Conservation (phyloP, 2,888 invertebrate genomes). For the Heteromyza rotundicornis region DNA sequence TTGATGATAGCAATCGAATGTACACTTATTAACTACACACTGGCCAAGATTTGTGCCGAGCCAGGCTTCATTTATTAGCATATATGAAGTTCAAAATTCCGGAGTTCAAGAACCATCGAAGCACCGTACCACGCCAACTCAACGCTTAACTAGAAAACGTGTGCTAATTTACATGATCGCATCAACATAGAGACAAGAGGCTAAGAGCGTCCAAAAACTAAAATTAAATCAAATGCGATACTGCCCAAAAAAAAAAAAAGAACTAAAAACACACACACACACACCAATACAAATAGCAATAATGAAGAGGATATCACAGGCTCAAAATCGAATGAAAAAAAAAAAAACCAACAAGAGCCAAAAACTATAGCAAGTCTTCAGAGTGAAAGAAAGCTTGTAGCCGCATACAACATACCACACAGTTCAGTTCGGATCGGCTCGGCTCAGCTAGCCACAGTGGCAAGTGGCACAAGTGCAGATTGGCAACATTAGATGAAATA, state of each 20-base stretch:
- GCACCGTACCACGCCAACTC: too few relatives aligned
- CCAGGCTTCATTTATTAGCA: background rate
- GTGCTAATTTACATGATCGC: slow-evolving; percentile 53
- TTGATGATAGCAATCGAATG: background rate
- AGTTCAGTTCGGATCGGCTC: background rate
- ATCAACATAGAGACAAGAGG: slow-evolving; percentile 29
- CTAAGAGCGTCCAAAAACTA: background rate
- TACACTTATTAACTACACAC: background rate
- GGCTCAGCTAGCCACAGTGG: slow-evolving; percentile 14
- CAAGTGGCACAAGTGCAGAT: slow-evolving; percentile 57
- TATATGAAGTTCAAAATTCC: background rate
- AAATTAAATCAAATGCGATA: slow-evolving; percentile 1
- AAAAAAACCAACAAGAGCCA: too few relatives aligned
- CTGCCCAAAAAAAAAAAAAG: too few relatives aligned
- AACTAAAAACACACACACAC: background rate
- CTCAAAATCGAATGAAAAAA: background rate
- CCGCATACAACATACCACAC: background rate
- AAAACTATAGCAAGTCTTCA: too few relatives aligned
- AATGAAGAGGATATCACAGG: background rate
- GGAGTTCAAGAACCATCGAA: background rate
- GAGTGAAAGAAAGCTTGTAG: background rate
- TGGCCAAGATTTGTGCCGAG: background rate
- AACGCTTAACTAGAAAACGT: slow-evolving; percentile 46
- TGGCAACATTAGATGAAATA: slow-evolving; percentile 57
- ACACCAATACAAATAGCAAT: background rate